Evolutionary conservation across 2,113 vertebrate genomes (phyloP), one percentile per base, ranked within the genome.

Genomic region (Hippocampus zosterae): DNA sequence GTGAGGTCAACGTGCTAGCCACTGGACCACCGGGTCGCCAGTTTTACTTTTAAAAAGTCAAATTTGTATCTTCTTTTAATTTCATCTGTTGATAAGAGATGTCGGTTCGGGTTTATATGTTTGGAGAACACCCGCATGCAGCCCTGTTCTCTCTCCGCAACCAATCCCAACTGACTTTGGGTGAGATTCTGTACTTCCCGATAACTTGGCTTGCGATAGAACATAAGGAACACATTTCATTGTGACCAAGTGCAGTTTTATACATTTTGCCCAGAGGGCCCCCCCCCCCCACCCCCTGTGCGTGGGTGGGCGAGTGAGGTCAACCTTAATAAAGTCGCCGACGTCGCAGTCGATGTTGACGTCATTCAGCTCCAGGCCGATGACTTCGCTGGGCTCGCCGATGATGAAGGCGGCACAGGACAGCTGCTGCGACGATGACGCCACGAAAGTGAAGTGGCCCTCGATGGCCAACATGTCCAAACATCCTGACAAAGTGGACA

Each of bases 281-380:
- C n/a, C n/a, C n/a, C n/a, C n/a, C n/a, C n/a, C n/a, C n/a, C n/a
- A n/a, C n/a, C 41, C 41, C 10, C 41, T 16, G 46, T 15, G 13
- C 4, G 13, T 48, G 46, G 15, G 42, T 33, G 60, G 15, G 8
- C 19, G 70, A 69, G 41, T 46, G 71, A 29, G 62, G 62, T 75
- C 46, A 52, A 90, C 90, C 90, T 91, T 91, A 70, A 91, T 82
- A 68, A 91, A 90, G 76, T 91, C 90, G 70, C 90, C 90, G 19
- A 80, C 79, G 50, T 69, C 77, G 86, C 90, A 91, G 85, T 91
- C 90, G 33, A 91, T 84, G 19, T 62, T 85, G 80, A 91, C 84
- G 53, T 88, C 87, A 76, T 79, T 85, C 60, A 91, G 81, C 85
- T 91, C 86, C 75, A 91, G 72, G 55, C 83, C 81, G 81, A 91